Conservation (phyloP, 1,140 invertebrate genomes). For the Papilio machaon region DNA sequence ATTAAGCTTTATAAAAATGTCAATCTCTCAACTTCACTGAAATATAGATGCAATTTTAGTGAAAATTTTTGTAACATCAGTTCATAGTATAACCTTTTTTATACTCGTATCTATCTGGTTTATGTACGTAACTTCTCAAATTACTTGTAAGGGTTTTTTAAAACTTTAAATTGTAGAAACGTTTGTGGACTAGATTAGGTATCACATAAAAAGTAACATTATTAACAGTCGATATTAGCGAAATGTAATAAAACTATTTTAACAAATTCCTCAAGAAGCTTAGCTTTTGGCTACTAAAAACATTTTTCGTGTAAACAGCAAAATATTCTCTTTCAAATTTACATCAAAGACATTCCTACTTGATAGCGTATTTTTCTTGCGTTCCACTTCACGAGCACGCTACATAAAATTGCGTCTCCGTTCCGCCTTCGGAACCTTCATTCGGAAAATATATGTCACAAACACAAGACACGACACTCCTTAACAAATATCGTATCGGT, state of each 20-base stretch:
- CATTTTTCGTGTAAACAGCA: neutral
- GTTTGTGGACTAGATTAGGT: no score
- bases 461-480: neutral
- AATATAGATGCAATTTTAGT: neutral
- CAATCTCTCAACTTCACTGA: conserved; percentile 2
- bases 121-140: neutral
- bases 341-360: conserved; percentile 18
- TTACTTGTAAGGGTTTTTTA: neutral
- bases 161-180: neutral
- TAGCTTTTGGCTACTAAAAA: neutral
- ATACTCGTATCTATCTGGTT: neutral
- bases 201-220: neutral
- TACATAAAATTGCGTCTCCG: conserved; percentile 9
- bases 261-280: conserved; percentile 11
- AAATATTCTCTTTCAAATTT: conserved; percentile 25
- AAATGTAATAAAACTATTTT: neutral
- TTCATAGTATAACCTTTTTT: neutral
- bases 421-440: conserved; percentile 12
- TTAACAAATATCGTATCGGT: neutral
- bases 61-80: neutral
- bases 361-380: conserved; percentile 11
- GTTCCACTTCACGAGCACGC: conserved; percentile 9
- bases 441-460: conserved; percentile 20
- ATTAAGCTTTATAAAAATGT: conserved; percentile 17
- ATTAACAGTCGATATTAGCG: neutral